Conservation (phyloP, 2,113 vertebrate species). For the Phrynosoma blainvillii region DNA sequence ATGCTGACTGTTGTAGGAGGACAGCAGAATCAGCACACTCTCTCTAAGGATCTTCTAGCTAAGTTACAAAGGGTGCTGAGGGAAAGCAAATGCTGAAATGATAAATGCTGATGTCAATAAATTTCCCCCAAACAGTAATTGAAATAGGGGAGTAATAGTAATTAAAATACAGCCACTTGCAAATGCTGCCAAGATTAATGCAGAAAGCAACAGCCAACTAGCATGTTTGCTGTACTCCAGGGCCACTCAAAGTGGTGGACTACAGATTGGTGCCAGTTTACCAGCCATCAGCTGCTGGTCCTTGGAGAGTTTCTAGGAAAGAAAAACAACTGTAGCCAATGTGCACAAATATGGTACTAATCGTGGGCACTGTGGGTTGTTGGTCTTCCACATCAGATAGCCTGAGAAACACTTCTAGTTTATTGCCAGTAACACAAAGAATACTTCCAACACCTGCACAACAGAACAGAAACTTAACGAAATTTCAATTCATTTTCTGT, state of each 20-base stretch:
- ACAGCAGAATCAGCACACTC: neutral
- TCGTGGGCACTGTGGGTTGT: too few species aligned
- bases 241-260: too few species aligned
- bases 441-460: neutral
- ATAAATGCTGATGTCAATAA: conserved; percentile 19
- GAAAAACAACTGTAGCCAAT: too few species aligned
- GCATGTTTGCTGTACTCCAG: too few species aligned
- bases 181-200: conserved; percentile 28
- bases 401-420: neutral
- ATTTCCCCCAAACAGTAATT: neutral
- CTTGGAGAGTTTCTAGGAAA: too few species aligned
- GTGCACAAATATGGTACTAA: too few species aligned
- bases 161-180: neutral
- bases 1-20: neutral
- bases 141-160: neutral
- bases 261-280: too few species aligned
- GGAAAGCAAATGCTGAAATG: neutral
- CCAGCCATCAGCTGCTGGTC: too few species aligned
- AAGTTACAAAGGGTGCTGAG: too few species aligned
- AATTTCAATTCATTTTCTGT: neutral
- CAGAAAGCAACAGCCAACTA: conserved; percentile 37
- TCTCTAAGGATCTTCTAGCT: too few species aligned
- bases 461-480: neutral
- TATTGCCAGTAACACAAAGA: neutral
- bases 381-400: too few species aligned